phyloP scores from a whole-genome alignment of 2,797 vertebrate species.

The Trachurus trachurus region DNA sequence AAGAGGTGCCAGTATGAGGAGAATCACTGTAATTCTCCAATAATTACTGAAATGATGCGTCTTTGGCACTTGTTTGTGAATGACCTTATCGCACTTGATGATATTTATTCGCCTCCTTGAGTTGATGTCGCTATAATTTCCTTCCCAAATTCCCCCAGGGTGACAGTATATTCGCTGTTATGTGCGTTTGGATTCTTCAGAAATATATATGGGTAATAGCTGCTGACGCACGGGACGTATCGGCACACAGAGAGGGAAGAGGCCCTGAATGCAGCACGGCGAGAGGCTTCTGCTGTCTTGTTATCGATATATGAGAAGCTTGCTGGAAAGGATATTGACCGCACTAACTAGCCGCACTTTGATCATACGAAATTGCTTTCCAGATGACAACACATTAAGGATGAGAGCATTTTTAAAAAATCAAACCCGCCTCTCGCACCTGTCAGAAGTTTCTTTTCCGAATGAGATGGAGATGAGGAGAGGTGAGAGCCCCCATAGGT shows the following conservation, averaged over 20 bases:
- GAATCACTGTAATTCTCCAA: neutral
- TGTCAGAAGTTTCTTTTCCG: conserved; percentile 67
- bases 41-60: conserved; percentile 28
- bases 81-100: conserved; percentile 5
- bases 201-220: conserved; percentile 17
- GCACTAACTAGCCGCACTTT: conserved; percentile 83
- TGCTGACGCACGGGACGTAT: conserved; percentile 37
- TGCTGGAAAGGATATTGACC: conserved; percentile 79
- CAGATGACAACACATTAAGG: conserved; percentile 81
- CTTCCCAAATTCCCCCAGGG: neutral
- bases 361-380: conserved; percentile 79
- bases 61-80: conserved; percentile 16
- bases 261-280: conserved; percentile 66
- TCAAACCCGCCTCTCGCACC: conserved; percentile 59
- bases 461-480: conserved; percentile 59
- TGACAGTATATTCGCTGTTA: neutral
- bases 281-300: conserved; percentile 70
- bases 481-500: conserved; percentile 48
- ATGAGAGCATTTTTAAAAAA: conserved; percentile 72
- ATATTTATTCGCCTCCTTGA: neutral
- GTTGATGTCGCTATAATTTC: neutral
- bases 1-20: neutral
- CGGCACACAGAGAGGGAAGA: conserved; percentile 39
- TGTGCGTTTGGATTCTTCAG: conserved; percentile 18
- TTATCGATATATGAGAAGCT: conserved; percentile 79